Conservation (phyloP, 2,797 vertebrate genomes). For the Natrix natrix region DNA sequence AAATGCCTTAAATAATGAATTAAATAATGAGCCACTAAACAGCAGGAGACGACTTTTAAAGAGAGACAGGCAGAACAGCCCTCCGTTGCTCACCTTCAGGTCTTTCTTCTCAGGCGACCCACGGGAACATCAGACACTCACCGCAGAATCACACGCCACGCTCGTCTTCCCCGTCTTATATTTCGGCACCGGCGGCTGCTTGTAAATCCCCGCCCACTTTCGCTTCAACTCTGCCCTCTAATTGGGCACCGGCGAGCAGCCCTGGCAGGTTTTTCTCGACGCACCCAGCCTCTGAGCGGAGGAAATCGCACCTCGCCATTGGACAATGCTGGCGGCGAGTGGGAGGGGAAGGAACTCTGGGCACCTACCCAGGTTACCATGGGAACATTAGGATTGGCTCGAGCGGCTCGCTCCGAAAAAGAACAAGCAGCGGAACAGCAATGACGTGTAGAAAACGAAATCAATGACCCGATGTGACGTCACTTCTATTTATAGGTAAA, state of each 20-base stretch:
- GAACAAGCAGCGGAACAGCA: neutral
- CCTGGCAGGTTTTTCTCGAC: neutral
- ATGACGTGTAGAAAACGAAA: neutral
- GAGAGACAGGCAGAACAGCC: neutral
- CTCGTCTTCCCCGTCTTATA: neutral
- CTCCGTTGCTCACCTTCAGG: neutral
- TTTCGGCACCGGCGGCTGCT: neutral
- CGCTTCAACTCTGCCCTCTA: neutral
- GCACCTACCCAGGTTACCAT: neutral
- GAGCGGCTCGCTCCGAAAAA: neutral
- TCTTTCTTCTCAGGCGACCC: neutral
- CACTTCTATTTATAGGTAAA: neutral
- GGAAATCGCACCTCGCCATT: neutral
- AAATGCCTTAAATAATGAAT: too few relatives aligned
- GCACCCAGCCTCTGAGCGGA: neutral
- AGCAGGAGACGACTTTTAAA: neutral
- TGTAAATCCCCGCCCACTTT: neutral
- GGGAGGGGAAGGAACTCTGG: neutral
- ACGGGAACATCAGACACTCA: fast-evolving
- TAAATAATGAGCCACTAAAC: neutral
- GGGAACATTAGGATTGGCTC: neutral
- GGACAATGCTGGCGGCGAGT: neutral
- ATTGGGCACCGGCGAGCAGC: neutral
- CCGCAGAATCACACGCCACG: neutral
- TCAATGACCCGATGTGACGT: neutral